phyloP scores from a whole-genome alignment of 2,113 vertebrate species.

The Rallus limicola region DNA sequence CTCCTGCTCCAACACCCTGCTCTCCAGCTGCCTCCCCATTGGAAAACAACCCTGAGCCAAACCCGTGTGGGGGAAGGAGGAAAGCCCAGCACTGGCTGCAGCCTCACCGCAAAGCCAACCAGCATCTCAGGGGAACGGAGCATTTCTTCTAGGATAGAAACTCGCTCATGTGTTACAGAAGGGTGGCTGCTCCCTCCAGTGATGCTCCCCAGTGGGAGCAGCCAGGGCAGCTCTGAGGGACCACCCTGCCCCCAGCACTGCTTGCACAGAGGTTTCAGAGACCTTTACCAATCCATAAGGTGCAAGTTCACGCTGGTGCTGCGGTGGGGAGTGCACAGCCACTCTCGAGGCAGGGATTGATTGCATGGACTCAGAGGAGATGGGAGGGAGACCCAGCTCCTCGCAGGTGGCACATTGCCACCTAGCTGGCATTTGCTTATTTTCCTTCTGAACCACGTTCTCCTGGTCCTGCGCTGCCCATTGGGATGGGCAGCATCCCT shows the following conservation, averaged over 20 bases:
- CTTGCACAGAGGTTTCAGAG: neutral
- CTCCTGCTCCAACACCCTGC: rapidly evolving
- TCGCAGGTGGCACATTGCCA: constrained; percentile 48
- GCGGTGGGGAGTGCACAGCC: neutral
- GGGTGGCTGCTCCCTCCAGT: neutral
- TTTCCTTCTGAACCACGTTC: neutral
- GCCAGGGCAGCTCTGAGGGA: neutral
- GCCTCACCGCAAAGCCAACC: neutral
- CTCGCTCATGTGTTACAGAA: neutral
- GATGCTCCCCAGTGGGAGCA: rapidly evolving
- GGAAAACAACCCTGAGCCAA: neutral
- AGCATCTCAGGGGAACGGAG: rapidly evolving
- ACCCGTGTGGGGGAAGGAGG: neutral
- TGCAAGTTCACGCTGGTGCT: neutral
- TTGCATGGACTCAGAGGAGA: neutral
- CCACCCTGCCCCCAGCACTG: neutral
- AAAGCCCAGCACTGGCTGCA: neutral
- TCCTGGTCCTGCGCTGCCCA: neutral
- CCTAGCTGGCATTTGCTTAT: constrained; percentile 48
- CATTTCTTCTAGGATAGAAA: neutral
- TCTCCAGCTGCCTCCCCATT: neutral
- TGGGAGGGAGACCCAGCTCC: neutral
- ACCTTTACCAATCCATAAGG: neutral
- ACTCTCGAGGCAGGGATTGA: neutral
- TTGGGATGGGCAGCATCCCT: neutral